phyloP scores from a whole-genome alignment of 2,797 vertebrate genomes.

The Tinamus major region DNA sequence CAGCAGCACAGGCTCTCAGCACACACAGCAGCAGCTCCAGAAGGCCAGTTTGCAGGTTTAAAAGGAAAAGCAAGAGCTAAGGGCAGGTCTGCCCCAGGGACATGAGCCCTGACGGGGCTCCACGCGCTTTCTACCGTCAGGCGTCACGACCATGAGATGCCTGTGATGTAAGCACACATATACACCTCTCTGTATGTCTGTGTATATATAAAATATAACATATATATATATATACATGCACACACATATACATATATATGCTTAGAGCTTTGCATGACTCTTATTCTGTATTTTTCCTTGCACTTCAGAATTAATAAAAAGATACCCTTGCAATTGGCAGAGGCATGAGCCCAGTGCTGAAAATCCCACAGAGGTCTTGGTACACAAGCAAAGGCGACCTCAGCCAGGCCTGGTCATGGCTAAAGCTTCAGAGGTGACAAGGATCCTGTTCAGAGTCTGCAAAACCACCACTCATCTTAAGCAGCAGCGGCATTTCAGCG shows the following conservation, averaged over 20 bases:
- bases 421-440: background rate
- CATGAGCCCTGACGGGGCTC: background rate
- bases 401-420: background rate
- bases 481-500: background rate
- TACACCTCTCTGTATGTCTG: no score
- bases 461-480: background rate
- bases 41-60: background rate
- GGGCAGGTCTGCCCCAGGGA: background rate
- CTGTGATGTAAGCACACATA: background rate
- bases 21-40: background rate
- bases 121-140: background rate
- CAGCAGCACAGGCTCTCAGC: conserved; percentile 26
- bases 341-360: background rate
- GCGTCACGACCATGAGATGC: background rate
- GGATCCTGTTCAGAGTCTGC: background rate
- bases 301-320: background rate
- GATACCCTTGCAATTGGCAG: background rate
- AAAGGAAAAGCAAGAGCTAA: background rate
- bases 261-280: background rate
- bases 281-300: background rate
- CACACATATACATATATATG: background rate
- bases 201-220: no score
- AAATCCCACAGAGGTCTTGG: background rate
- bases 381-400: background rate
- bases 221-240: no score